A percentile compares a stretch with the other conserved stretches of the same genome.
Evolutionary conservation across 92 coral and sea anemone genomes (phyloP).

Genomic region (Parazoanthus atlanticus): DNA sequence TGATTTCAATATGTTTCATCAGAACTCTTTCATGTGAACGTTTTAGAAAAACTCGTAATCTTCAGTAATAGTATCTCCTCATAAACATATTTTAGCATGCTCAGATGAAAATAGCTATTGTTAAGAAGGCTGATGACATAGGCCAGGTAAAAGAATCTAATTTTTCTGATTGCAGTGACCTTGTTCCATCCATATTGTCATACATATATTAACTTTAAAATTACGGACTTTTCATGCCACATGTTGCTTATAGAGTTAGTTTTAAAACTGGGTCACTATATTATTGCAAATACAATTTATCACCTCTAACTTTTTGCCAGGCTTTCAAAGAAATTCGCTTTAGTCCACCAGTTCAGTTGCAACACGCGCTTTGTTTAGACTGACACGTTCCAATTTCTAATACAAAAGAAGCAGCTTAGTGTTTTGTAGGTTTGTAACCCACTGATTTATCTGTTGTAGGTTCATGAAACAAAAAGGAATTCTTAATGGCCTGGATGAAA

Average conservation of each 20-base stretch:
- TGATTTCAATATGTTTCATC: not conserved
- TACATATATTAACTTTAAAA: not conserved
- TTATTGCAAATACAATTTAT: not conserved
- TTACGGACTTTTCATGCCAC: not conserved
- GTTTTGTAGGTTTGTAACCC: not conserved
- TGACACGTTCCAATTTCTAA: not conserved
- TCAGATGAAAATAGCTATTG: not conserved
- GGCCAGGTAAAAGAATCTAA: no score
- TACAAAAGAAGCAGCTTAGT: not conserved
- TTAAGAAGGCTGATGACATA: no score
- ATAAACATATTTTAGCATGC: not conserved
- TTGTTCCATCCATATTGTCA: not conserved
- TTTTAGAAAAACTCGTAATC: not conserved
- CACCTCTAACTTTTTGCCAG: not conserved
- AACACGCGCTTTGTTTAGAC: no score
- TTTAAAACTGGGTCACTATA: not conserved
- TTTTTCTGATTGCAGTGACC: no score
- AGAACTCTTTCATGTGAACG: not conserved
- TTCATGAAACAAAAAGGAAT: not conserved
- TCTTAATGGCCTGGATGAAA: not conserved
- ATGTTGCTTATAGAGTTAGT: not conserved
- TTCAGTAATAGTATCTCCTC: not conserved
- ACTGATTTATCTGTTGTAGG: no score
- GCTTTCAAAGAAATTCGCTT: no score
- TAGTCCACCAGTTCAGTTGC: not conserved